Evolutionary conservation across 2,888 invertebrate genomes (phyloP).

Genomic region (Hypomecis atomaria): DNA sequence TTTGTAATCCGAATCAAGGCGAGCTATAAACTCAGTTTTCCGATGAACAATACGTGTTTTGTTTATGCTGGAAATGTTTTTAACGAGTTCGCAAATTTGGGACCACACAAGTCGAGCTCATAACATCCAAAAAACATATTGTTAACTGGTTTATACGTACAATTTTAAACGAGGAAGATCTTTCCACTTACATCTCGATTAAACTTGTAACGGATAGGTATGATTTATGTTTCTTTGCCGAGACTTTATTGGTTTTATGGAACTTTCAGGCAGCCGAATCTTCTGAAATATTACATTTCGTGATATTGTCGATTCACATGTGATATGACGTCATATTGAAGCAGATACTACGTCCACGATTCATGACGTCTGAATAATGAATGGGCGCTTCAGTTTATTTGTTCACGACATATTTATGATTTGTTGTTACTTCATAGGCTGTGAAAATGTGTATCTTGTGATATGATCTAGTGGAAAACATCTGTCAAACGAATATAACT

Average conservation of each 20-base stretch:
- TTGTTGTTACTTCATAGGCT: conserved; percentile 37
- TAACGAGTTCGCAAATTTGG: conserved; percentile 31
- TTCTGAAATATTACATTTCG: conserved; percentile 43
- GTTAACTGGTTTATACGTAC: conserved; percentile 26
- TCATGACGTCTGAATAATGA: conserved; percentile 41
- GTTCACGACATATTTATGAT: conserved; percentile 38
- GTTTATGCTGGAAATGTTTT: conserved; percentile 32
- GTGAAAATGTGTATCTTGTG: conserved; percentile 34
- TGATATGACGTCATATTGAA: conserved; percentile 49
- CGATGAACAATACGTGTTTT: conserved; percentile 30
- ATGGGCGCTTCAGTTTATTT: conserved; percentile 41
- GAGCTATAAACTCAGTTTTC: conserved; percentile 28
- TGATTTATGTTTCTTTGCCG: conserved; percentile 55
- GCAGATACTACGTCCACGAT: conserved; percentile 47
- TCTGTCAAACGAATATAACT: no score
- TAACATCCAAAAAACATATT: conserved; percentile 20
- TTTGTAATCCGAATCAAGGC: conserved; percentile 26
- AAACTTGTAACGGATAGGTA: conserved; percentile 53
- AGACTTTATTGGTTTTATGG: conserved; percentile 60
- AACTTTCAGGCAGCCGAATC: conserved; percentile 51
- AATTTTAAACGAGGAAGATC: conserved; percentile 37
- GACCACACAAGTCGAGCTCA: conserved; percentile 35
- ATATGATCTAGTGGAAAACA: conserved; percentile 19
- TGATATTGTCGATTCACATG: conserved; percentile 43
- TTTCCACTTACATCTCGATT: conserved; percentile 49